phyloP scores from a whole-genome alignment of 1,140 invertebrate species.

The Papilio polytes region DNA sequence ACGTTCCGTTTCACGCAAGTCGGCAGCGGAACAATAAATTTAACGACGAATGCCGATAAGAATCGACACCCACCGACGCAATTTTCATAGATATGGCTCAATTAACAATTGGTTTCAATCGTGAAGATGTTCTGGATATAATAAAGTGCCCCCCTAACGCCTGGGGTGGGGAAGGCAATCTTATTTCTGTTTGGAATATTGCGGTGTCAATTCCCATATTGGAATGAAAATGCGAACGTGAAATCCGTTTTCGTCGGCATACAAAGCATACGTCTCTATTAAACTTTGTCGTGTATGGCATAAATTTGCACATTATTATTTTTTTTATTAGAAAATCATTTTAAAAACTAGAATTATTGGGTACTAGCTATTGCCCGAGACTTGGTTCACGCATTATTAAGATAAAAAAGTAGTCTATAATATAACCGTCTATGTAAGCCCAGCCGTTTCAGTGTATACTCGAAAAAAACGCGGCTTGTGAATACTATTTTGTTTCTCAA shows the following conservation, averaged over 20 bases:
- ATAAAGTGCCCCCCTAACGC: conserved; percentile 67
- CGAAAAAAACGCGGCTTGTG: too few species aligned
- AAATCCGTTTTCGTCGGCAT: conserved; percentile 55
- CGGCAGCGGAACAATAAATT: conserved; percentile 75
- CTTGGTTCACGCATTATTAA: too few species aligned
- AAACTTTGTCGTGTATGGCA: background rate
- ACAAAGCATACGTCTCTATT: conserved; percentile 22
- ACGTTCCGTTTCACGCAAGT: conserved; percentile 56
- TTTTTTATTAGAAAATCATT: background rate
- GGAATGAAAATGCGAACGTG: conserved; percentile 72
- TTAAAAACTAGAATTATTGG: too few species aligned
- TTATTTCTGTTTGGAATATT: conserved; percentile 83
- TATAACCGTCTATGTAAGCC: too few species aligned
- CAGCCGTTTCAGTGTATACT: too few species aligned
- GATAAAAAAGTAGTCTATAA: too few species aligned
- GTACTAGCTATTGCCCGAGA: too few species aligned
- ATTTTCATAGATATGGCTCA: conserved; percentile 83
- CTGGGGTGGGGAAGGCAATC: conserved; percentile 63
- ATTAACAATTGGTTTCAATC: conserved; percentile 83
- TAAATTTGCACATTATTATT: background rate
- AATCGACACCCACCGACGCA: conserved; percentile 74
- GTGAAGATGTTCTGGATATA: conserved; percentile 78
- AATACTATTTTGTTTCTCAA: too few species aligned
- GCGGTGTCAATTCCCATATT: conserved; percentile 82
- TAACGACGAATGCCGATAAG: conserved; percentile 78